Percentiles rank a stretch among this genome's conserved stretches.
Conservation (phyloP, 2,797 vertebrate genomes). For the Serranus cabrilla region DNA sequence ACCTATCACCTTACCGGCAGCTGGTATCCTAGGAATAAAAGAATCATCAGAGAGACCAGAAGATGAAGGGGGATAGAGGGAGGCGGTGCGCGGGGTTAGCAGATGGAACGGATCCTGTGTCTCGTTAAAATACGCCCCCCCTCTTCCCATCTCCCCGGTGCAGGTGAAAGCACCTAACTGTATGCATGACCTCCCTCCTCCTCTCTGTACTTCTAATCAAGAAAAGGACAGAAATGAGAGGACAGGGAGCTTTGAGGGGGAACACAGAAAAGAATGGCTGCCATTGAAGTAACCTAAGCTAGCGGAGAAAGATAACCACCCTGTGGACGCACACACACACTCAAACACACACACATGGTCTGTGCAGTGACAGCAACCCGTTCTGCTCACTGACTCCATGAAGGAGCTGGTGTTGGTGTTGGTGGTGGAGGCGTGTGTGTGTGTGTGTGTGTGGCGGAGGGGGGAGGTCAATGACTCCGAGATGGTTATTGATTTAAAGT, state of each 20-base stretch:
- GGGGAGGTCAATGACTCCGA: conserved; percentile 45
- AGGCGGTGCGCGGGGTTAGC: conserved; percentile 15
- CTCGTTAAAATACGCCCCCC: conserved; percentile 39
- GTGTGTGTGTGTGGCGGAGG: neutral
- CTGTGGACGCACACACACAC: conserved; percentile 14
- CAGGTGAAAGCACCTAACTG: conserved; percentile 73
- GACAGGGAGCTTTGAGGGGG: conserved; percentile 26
- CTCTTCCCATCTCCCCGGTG: neutral
- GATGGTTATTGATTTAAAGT: conserved; percentile 73
- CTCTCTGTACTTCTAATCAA: conserved; percentile 53
- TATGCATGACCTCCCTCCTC: conserved; percentile 20
- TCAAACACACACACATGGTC: conserved; percentile 26
- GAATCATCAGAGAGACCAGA: conserved; percentile 44
- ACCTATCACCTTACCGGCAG: conserved; percentile 80
- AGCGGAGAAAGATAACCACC: conserved; percentile 38
- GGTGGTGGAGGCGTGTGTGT: conserved; percentile 1
- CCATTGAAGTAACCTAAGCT: conserved; percentile 71
- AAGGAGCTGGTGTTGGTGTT: conserved; percentile 17
- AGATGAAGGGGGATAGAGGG: conserved; percentile 51
- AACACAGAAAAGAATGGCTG: conserved; percentile 56
- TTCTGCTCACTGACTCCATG: conserved; percentile 42
- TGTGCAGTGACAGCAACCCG: conserved; percentile 22
- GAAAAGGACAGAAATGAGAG: conserved; percentile 46
- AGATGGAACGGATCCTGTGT: conserved; percentile 74
- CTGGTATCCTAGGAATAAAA: conserved; percentile 76